Base-by-base conservation (phyloP, 2,888 invertebrate species). In the Leptopilina syphax region DNA sequence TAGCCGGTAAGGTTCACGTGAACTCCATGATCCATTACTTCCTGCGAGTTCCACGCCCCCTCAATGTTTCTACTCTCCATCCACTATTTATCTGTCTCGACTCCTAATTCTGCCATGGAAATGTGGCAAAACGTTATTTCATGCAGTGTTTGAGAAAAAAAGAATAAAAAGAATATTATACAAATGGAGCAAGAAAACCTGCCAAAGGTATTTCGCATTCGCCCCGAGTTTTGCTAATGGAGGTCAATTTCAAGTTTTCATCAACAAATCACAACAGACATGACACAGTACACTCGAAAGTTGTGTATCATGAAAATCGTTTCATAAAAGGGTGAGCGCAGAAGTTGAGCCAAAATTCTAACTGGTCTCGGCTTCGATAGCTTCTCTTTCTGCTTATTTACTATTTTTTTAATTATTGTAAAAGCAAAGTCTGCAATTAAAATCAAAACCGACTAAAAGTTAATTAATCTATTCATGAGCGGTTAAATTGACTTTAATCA, bases 71-170 rank as follows among this genome's bases (percentile, higher is more conserved):
- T 73, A 73, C 73, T 73, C 73, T 73, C 85, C 87, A 83, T 87
- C 85, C 87, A 87, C 88, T 90, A 90, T 90, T 89, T 88, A 90
- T 89, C 87, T 87, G 87, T 88, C 88, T 86, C 77, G 47, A 41
- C 47, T 77, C 44, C 77, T 77, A 77, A 41, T 73, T 73, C 73
- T 73, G 57, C 73, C 73, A 73, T 73, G 57, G 73, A 73, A 73
- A 73, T 73, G 73, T 54, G 73, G 54, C 73, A 73, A 73, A 73
- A 73, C 73, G 73, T 54, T 73, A 73, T 54, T 57, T 73, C 57
- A 73, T 34, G 73, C 73, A 27, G 13, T 63, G 9, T 63, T 73
- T 54, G 27, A n/a, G 27, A 54, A 54, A 73, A 70, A 73, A 57
- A 41, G 18, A 18, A 18, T 18, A 18, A 18, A 18, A 18, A 18